Percentiles rank a stretch among this genome's conserved stretches.
These are phyloP conservation scores for Scophthalmus maximus DNA, from an alignment of 2,113 vertebrate genomes.

Conservation along the genomic window DNA sequence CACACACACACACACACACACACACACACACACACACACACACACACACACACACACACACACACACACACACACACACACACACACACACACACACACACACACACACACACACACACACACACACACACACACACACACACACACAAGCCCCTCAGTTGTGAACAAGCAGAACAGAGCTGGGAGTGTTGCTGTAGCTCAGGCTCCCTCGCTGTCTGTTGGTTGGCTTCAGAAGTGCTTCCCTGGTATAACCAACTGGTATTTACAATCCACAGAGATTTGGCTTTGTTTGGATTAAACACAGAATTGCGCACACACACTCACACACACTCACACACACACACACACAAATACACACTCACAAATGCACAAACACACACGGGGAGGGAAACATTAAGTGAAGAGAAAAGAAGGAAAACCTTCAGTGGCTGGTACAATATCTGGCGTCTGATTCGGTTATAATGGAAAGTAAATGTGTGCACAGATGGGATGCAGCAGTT, in stretches of 20 bases:
- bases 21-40: too few species aligned
- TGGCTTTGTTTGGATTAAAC: constrained; percentile 73
- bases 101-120: constrained; percentile 22
- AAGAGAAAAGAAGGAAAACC: constrained; percentile 5
- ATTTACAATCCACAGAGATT: constrained; percentile 66
- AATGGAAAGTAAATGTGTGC: constrained; percentile 4
- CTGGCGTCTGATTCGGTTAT: constrained; percentile 18
- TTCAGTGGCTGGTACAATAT: constrained; percentile 45
- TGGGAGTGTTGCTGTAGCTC: too few species aligned
- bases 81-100: constrained; percentile 23
- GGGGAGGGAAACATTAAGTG: constrained; percentile 20
- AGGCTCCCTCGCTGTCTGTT: constrained; percentile 53
- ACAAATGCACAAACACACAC: too few species aligned
- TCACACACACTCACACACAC: constrained; percentile 34
- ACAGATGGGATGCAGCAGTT: constrained; percentile 23
- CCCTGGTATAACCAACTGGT: constrained; percentile 64
- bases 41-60: too few species aligned
- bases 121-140: constrained; percentile 7
- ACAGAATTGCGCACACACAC: constrained; percentile 55
- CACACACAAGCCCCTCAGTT: constrained; percentile 37
- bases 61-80: constrained; percentile 29
- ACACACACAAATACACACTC: constrained; percentile 23
- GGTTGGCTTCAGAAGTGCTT: constrained; percentile 57
- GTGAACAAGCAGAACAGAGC: too few species aligned
- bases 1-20: too few species aligned